These are phyloP conservation scores for Pachydiplax longipennis DNA, from an alignment of 2,888 invertebrate species.

Conservation along the genomic window DNA sequence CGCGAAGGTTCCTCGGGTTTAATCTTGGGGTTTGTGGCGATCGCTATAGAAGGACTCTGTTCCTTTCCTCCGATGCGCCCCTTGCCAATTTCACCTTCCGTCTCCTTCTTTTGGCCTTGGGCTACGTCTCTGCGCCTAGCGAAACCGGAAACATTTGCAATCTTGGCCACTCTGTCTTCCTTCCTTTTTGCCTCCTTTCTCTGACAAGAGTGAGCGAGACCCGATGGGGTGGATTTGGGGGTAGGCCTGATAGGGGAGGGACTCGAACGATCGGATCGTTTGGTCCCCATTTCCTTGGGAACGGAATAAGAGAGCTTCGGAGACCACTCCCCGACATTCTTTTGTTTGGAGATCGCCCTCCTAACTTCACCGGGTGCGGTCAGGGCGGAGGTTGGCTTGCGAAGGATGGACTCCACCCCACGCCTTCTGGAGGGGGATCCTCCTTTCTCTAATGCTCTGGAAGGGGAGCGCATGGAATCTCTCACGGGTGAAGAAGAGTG, in stretches of 20 bases:
- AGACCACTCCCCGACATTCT: slow-evolving; percentile 49
- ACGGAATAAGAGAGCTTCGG: not conserved
- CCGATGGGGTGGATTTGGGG: not conserved
- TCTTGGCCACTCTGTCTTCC: not conserved
- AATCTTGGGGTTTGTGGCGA: not conserved
- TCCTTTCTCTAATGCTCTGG: not conserved
- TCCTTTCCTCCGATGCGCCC: not conserved
- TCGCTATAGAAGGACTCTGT: not conserved
- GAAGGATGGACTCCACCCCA: slow-evolving; percentile 19
- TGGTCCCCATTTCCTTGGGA: not conserved
- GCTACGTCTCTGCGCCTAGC: not conserved
- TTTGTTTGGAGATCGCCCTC: slow-evolving; percentile 56
- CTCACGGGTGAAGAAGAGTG: not conserved
- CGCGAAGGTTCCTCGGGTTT: not conserved
- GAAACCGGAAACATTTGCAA: not conserved
- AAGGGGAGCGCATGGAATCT: not conserved
- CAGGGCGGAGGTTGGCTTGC: slow-evolving; percentile 61
- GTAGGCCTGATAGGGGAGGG: not conserved
- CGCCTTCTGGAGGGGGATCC: not conserved
- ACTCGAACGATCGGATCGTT: not conserved
- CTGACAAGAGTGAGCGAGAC: not conserved
- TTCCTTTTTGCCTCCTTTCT: slow-evolving; percentile 21
- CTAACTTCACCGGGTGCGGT: slow-evolving; percentile 68
- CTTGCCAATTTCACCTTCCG: not conserved
- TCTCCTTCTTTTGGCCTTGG: not conserved